Evolutionary conservation across 2,888 invertebrate genomes (phyloP), one percentile per base, ranked within the genome.

Genomic region (Buathra laborator): DNA sequence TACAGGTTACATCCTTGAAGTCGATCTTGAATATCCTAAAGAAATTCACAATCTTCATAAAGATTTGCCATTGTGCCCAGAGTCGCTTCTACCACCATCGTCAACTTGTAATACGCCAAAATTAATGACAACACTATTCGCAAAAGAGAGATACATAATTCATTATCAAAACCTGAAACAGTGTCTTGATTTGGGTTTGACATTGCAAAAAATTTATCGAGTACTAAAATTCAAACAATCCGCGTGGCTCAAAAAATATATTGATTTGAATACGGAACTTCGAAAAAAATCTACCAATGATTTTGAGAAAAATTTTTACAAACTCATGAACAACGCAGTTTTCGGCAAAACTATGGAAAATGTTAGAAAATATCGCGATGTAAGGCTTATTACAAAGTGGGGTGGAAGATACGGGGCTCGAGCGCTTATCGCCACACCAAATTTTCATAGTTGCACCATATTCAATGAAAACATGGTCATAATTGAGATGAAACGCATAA

Each of bases 211-310:
- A 87, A 87, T 92, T 56, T 90, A 93, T 89, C 86, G 91, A 83
- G 86, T 86, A 46, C 51, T 93, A 80, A 87, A 91, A 87, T 94
- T 94, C 86, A 87, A 91, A 43, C 93, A 94, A 89, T 89, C 87
- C 62, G 82, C 90, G 3, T 94, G 92, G 92, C 83, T 94, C 29
- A 88, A 92, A 86, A 77, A 87, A 77, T 94, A 94, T 81, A 93
- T 94, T 62, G 91, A 93, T 51, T 81, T 93, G 81, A 94, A 94
- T 87, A 93, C 92, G 6, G 59, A 89, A 51, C 70, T 92, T 32
- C 71, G 93, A 80, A 90, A 87, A 24, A 44, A 75, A 70, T 88
- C 93, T 3, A 87, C 16, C 44, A 90, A 90, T 51, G 88, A 91
- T 32, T 94, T 92, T 86, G 90, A 93, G 86, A 93, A 93, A 93